Conservation (phyloP, 2,113 vertebrate genomes). For the Rhabdornis inornatus region DNA sequence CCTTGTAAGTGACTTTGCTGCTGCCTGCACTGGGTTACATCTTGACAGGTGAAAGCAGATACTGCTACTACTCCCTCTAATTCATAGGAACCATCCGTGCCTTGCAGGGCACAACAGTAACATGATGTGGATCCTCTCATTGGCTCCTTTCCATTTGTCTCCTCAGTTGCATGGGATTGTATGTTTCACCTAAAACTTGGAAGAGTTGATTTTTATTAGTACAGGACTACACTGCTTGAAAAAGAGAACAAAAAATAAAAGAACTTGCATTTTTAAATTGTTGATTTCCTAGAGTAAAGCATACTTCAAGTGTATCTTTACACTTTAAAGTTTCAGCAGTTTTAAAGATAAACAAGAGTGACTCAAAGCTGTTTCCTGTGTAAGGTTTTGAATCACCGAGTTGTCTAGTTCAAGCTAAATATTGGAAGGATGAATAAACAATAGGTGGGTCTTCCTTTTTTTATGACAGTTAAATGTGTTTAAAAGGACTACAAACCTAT, state of each 20-base stretch:
- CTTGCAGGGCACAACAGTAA: not conserved
- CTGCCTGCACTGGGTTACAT: not conserved
- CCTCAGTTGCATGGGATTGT: not conserved
- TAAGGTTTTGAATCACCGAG: not conserved
- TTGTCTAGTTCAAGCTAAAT: not conserved
- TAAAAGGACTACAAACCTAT: not conserved
- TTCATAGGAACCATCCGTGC: not conserved
- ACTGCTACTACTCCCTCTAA: not conserved
- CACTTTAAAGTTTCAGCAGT: not conserved
- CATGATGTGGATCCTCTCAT: not conserved
- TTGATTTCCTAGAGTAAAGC: not conserved
- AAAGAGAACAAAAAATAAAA: not conserved
- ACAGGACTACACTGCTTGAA: not conserved
- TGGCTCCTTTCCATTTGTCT: not conserved
- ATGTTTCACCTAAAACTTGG: not conserved
- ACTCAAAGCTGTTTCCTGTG: conserved; percentile 47
- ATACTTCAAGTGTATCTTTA: not conserved
- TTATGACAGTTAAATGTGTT: not conserved
- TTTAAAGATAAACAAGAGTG: conserved; percentile 20
- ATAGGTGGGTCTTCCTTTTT: not conserved
- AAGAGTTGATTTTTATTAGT: not conserved
- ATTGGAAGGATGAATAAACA: not conserved
- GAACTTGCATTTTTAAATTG: not conserved
- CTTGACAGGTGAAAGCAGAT: not conserved
- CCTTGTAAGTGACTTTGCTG: not conserved